A percentile compares a stretch with the other conserved stretches of the same genome.
Conservation (phyloP, 2,888 invertebrate species). For the Hartigia nigra region DNA sequence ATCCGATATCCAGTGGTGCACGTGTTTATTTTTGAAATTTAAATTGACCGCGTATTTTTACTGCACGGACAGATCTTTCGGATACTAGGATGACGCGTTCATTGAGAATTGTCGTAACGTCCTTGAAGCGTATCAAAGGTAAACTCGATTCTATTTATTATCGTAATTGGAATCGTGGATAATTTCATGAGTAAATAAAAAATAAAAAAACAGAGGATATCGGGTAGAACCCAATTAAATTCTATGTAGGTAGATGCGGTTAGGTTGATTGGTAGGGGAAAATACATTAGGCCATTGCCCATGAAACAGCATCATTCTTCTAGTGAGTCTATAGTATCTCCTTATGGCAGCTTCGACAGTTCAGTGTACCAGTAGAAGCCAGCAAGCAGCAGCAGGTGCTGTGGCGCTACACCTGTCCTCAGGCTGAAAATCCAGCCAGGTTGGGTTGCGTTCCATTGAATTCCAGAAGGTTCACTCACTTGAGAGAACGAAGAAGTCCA, state of each 20-base stretch:
- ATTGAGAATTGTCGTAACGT: neutral
- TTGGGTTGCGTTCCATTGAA: neutral
- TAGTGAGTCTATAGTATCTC: neutral
- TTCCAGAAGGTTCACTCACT: neutral
- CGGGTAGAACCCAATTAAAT: neutral
- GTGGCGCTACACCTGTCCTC: conserved; percentile 30
- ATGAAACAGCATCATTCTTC: neutral
- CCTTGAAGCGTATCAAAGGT: neutral
- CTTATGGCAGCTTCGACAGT: neutral
- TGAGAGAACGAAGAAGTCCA: neutral
- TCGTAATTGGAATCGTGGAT: neutral
- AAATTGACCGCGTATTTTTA: neutral
- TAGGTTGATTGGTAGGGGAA: neutral
- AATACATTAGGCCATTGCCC: neutral
- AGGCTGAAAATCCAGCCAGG: conserved; percentile 35
- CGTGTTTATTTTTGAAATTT: neutral
- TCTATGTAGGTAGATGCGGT: too few relatives aligned
- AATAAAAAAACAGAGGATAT: neutral
- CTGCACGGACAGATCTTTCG: neutral
- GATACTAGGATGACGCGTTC: neutral
- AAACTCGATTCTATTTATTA: neutral
- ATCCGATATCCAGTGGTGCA: neutral
- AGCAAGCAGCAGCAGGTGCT: neutral
- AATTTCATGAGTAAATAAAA: neutral
- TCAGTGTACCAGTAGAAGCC: neutral